Evolutionary conservation across 1,140 invertebrate genomes (phyloP).

Genomic region (Scaptomyza pallida): DNA sequence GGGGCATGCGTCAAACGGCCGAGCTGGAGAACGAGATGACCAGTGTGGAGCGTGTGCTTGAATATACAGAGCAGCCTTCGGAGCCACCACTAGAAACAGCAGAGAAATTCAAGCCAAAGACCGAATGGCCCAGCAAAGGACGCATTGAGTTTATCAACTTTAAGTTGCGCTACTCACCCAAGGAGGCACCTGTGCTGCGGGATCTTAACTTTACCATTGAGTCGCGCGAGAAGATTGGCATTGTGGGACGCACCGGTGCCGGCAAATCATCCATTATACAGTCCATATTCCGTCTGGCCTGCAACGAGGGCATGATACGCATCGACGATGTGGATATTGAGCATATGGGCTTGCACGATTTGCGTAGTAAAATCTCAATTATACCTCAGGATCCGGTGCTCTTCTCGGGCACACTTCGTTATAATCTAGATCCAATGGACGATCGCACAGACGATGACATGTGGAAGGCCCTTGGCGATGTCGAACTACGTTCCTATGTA

Average conservation of each 20-base stretch:
- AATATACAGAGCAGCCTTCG: constrained; percentile 87
- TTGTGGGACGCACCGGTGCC: constrained; percentile 95
- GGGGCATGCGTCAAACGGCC: constrained; percentile 94
- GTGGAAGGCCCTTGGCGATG: constrained; percentile 93
- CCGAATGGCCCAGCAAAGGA: constrained; percentile 90
- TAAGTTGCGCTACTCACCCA: constrained; percentile 83
- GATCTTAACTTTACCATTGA: constrained; percentile 88
- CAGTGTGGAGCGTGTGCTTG: constrained; percentile 89
- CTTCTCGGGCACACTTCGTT: constrained; percentile 90
- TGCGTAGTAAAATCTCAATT: constrained; percentile 90
- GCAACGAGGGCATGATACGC: constrained; percentile 86
- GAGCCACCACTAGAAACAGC: constrained; percentile 86
- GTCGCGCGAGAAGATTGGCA: constrained; percentile 91
- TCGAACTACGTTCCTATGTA: constrained; percentile 88
- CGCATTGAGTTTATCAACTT: constrained; percentile 88
- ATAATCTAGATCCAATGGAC: constrained; percentile 92
- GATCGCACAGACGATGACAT: constrained; percentile 89
- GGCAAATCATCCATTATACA: constrained; percentile 95
- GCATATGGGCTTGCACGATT: constrained; percentile 86
- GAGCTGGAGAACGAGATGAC: constrained; percentile 95
- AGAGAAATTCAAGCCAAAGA: constrained; percentile 85
- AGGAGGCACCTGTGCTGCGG: constrained; percentile 86
- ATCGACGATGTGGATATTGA: constrained; percentile 87
- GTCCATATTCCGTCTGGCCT: constrained; percentile 91
- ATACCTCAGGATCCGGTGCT: constrained; percentile 92